A percentile compares a stretch with the other conserved stretches of the same genome.
phyloP scores from a whole-genome alignment of 2,888 invertebrate genomes.

The Mythimna ferrago region DNA sequence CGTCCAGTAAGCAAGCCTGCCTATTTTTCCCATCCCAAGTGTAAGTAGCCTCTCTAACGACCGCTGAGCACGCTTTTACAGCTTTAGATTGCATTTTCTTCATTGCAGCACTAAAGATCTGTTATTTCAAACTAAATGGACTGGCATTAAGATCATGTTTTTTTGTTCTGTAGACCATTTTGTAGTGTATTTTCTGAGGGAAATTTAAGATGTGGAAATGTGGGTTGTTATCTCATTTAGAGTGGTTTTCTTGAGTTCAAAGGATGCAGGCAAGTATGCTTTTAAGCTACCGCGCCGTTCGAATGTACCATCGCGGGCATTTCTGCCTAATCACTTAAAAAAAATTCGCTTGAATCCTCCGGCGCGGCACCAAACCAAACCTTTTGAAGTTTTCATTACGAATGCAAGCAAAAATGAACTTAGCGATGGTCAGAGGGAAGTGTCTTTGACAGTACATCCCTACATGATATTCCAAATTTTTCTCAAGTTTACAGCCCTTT shows the following conservation, averaged over 20 bases:
- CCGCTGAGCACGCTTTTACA: constrained; percentile 33
- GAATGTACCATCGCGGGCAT: too few relatives aligned
- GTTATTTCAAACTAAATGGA: constrained; percentile 39
- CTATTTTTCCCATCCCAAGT: constrained; percentile 31
- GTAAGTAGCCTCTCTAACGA: constrained; percentile 34
- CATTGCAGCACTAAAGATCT: constrained; percentile 34
- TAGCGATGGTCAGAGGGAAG: too few relatives aligned
- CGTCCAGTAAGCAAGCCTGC: constrained; percentile 5
- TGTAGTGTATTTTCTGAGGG: constrained; percentile 4
- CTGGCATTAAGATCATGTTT: constrained; percentile 26
- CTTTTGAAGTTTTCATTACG: too few relatives aligned
- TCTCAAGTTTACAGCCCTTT: too few relatives aligned
- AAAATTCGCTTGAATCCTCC: too few relatives aligned
- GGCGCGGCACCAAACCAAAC: too few relatives aligned
- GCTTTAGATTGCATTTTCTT: constrained; percentile 33
- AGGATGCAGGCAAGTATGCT: not conserved
- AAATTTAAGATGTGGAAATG: constrained; percentile 4
- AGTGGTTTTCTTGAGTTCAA: too few relatives aligned
- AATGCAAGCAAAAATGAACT: too few relatives aligned
- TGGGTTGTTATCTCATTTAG: not conserved
- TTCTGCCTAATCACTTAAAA: too few relatives aligned
- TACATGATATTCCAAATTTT: not conserved
- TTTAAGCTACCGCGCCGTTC: not conserved
- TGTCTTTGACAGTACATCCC: not conserved
- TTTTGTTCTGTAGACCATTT: constrained; percentile 4